phyloP scores from a whole-genome alignment of 2,888 invertebrate species.

The Schizaphis graminum region DNA sequence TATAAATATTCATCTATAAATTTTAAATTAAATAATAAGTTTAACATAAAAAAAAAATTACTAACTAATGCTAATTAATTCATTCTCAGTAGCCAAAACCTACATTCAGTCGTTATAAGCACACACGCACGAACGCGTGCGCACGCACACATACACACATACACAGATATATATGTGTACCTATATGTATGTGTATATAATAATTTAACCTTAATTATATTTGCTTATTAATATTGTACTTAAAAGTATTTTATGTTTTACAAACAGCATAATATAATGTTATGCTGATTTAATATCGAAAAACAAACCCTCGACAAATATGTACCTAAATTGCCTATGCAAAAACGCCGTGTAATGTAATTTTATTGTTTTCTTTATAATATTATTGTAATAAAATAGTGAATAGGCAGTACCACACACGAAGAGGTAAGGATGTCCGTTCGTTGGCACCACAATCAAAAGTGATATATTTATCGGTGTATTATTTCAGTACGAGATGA shows the following conservation, averaged over 20 bases:
- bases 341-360: not conserved
- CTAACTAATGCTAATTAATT: not conserved
- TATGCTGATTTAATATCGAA: not conserved
- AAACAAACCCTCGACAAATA: not conserved
- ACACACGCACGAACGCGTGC: not conserved
- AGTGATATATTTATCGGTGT: not conserved
- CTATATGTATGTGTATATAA: not conserved
- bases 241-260: not conserved
- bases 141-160: not conserved
- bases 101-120: not conserved
- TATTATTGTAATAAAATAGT: not conserved
- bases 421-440: not conserved
- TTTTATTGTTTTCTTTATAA: not conserved
- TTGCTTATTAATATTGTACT: not conserved
- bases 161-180: too few relatives aligned
- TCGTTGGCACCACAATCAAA: not conserved
- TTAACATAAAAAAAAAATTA: not conserved
- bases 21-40: not conserved
- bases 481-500: not conserved
- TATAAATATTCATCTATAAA: not conserved
- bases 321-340: constrained; percentile 12
- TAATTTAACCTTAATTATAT: not conserved
- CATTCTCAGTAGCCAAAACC: not conserved
- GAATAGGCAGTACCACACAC: not conserved
- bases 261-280: not conserved